Conservation (phyloP, 2,797 vertebrate genomes). For the Morus bassanus region DNA sequence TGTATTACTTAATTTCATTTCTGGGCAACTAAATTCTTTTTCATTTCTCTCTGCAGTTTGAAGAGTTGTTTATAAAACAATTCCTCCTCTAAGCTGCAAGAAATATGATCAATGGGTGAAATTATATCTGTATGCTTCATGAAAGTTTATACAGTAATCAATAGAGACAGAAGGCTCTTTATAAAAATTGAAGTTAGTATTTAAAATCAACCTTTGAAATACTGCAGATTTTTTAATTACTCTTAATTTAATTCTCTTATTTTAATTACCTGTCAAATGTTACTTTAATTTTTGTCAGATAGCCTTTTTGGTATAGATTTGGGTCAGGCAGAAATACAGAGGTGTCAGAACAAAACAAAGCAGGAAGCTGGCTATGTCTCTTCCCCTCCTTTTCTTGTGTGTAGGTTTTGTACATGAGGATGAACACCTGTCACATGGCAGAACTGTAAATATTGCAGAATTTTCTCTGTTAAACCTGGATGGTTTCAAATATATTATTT, state of each 20-base stretch:
- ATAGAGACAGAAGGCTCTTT: neutral
- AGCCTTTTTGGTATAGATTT: slow-evolving; percentile 16
- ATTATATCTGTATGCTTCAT: neutral
- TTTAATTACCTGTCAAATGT: slow-evolving; percentile 9
- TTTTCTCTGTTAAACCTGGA: neutral
- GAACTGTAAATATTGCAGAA: neutral
- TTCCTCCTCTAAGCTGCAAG: neutral
- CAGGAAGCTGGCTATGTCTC: neutral
- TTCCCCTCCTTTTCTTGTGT: neutral
- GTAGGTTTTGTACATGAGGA: neutral
- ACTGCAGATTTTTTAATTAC: neutral
- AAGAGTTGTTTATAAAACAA: neutral
- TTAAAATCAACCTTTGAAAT: neutral
- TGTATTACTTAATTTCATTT: neutral
- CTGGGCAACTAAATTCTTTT: neutral
- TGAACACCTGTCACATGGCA: neutral
- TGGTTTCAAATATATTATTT: neutral
- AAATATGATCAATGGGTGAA: neutral
- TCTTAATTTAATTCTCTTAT: neutral
- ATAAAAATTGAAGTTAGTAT: neutral
- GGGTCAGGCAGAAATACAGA: slow-evolving; percentile 8
- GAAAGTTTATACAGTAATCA: neutral
- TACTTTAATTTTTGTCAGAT: slow-evolving; percentile 50
- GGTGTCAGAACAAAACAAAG: slow-evolving; percentile 13
- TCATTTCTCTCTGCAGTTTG: neutral